Evolutionary conservation across 1,140 invertebrate genomes (phyloP), one percentile per base, ranked within the genome.

Genomic region (Atta cephalotes): DNA sequence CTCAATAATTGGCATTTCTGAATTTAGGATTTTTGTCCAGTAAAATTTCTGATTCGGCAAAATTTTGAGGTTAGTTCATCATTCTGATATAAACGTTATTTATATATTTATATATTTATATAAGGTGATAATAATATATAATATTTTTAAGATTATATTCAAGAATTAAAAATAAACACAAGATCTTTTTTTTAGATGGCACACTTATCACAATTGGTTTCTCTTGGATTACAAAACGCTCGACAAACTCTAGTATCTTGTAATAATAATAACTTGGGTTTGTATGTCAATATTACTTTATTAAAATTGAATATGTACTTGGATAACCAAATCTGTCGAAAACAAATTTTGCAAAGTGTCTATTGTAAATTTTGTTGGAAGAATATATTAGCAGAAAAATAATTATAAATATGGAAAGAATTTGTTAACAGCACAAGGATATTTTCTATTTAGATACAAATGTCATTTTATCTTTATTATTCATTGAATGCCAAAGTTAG

Each of bases 231-330:
- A 28, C 85, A 87, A 31, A 89, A 71, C 0, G 25, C 60, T 31
- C 79, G 39, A 0, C 68, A 82, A 39, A 9, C 49, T 45, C 5
- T 80, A 10, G 12, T 60, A 14, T 68, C 28, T 10, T 12, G 0
- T 5, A 1, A 45, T 82, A n/a, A 65, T 39, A 58, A 25, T 58
- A 86, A 86, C 28, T 53, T 90, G 49, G 88, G 88, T 90, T 72
- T 39, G 88, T 89, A 80, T 10, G 3, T 6, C 51, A 6, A 18
- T 58, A 74, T 70, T 65, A 74, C 31, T 66, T 85, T 85, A 60
- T 31, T 28, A 79, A 10, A 51, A 62, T 21, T 0, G 14, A 21
- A 58, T 45, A 35, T 6, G 5, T 6, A 3, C 14, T 6, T 18
- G 16, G 25, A 14, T 14, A 45, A 45, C 0, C 5, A 68, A 68